Base-by-base conservation (phyloP, 1,140 invertebrate species). In the Hestina assimilis region DNA sequence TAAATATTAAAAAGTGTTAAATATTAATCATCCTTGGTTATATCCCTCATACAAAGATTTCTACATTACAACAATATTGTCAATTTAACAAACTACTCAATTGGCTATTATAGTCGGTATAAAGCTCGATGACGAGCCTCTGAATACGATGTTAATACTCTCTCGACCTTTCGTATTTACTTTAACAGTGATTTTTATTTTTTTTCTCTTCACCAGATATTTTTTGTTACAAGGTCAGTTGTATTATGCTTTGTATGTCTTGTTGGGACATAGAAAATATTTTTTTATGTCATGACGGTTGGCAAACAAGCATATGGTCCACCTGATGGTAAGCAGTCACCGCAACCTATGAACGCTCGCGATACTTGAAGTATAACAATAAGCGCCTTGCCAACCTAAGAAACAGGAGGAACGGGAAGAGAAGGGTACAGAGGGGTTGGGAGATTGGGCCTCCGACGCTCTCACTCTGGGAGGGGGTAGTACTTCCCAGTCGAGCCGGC, bases 61-160 rank as follows among this genome's bases (percentile, higher is more conserved):
- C 42, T 51, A 43, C 41, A 48, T 33, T 33, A 56, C 17, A 59
- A 40, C 52, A 61, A 56, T 56, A 45, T 53, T 58, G 43, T 58
- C 55, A 59, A 63, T 59, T 57, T 52, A 55, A 40, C 53, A 41
- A 52, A 57, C 53, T 53, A 46, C 42, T 58, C 20, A 58, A 58
- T 53, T 15, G 55, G 20, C 55, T 24, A 53, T 59, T 63, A 63
- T 54, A 31, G 19, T 14, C 24, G 6, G 7, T 52, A 29, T 23
- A 29, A 17, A 53, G 41, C 45, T 40, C 28, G 17, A 45, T 35
- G 47, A 45, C 56, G 21, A 41, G 47, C 21, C 14, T 31, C 35
- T 53, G 38, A 59, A 59, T 41, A 48, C 31, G 17, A 24, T 42
- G 17, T 59, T 42, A 29, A 35, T 50, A 41, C 15, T 21, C 33